Percentiles rank a stretch among this genome's conserved stretches.
These are phyloP conservation scores for Clarias platycephalus DNA, from an alignment of 2,797 vertebrate genomes.

Conservation along the genomic window DNA sequence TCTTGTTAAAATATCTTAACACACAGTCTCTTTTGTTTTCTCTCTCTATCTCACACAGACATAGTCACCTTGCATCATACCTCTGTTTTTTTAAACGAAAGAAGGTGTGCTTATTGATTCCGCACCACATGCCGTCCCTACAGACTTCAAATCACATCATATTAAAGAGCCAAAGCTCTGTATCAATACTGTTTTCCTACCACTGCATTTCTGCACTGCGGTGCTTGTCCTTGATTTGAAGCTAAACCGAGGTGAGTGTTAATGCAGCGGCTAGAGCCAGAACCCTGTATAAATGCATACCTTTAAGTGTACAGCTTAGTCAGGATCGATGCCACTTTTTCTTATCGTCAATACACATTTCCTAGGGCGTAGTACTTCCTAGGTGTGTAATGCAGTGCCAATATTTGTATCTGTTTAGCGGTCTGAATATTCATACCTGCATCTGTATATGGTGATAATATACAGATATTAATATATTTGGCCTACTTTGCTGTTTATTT, in stretches of 20 bases:
- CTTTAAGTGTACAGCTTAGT: constrained; percentile 57
- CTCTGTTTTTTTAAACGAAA: not conserved
- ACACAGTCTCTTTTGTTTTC: not conserved
- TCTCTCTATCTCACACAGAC: not conserved
- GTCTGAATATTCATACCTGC: not conserved
- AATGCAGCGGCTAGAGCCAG: not conserved
- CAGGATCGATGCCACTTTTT: constrained; percentile 25
- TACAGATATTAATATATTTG: not conserved
- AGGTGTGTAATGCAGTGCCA: not conserved
- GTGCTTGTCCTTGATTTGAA: constrained; percentile 35
- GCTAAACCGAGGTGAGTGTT: constrained; percentile 38
- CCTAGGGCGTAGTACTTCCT: not conserved
- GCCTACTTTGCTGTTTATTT: not conserved
- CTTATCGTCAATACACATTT: not conserved
- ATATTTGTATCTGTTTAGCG: not conserved
- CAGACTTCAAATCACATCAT: constrained; percentile 39
- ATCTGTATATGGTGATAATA: not conserved
- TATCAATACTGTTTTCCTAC: constrained; percentile 11
- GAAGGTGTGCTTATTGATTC: constrained; percentile 36
- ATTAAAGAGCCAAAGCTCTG: constrained; percentile 27
- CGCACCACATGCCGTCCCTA: constrained; percentile 13
- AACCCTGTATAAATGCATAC: not conserved
- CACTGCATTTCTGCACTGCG: constrained; percentile 48
- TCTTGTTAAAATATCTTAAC: not conserved
- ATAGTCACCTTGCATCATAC: constrained; percentile 11